Evolutionary conservation across 1,140 invertebrate genomes (phyloP), one percentile per base, ranked within the genome.

Genomic region (Globodera ellingtonae): DNA sequence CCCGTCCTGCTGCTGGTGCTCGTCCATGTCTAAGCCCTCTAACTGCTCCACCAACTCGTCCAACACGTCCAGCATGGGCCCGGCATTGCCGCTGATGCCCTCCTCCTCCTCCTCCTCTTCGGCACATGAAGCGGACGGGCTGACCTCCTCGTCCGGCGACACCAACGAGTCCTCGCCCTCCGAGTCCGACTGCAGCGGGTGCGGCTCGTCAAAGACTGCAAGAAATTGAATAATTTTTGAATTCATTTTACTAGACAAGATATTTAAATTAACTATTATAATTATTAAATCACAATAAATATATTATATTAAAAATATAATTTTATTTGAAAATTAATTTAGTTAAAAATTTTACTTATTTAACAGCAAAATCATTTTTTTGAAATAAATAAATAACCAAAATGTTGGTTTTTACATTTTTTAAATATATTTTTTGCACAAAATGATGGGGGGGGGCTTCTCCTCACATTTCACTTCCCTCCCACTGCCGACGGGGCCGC

Each of bases 101-200:
- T 82, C 59, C 15, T 82, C 46, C 56, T 82, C 79, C 62, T 81
- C 62, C 47, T 50, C 50, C 21, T 56, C 50, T 70, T 78, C 59
- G 76, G 44, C 15, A 65, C 72, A 52, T 62, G 56, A 71, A 2
- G 83, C 48, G 9, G 83, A 84, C 47, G 81, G 76, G 24, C 52
- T 71, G 35, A 71, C 75, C 44, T 80, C 82, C 21, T 84, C 81
- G 48, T 83, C 81, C 15, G 81, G 84, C 18, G 65, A 59, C 48
- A 82, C 79, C 52, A 83, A 50, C 35, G 83, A 86, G 72, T 85
- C 81, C 47, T 85, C 83, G 46, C 76, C 84, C 70, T 82, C 76
- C 56, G 81, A 82, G 48, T 82, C 81, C 7, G 81, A 82, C 46
- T 81, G 84, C 66, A 70, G 48, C 46, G 52, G 83, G 18, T 85